Conservation (phyloP, 23 tunicate genomes). For the Ciona savignyi region DNA sequence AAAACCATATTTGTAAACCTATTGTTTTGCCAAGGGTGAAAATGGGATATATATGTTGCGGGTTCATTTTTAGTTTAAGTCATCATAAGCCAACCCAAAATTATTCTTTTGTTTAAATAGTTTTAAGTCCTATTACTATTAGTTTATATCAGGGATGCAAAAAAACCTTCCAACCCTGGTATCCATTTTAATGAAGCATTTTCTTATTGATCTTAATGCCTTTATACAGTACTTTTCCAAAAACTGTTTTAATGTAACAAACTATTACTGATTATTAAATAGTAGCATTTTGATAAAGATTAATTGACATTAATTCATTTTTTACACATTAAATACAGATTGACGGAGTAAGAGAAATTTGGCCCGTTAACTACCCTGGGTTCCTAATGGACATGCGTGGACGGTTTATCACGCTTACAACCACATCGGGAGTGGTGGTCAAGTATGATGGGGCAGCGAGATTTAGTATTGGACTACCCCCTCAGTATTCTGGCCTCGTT, state of each 20-base stretch:
- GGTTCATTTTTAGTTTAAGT: too few relatives aligned
- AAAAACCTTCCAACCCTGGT: too few relatives aligned
- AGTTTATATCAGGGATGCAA: too few relatives aligned
- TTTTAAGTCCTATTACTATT: too few relatives aligned
- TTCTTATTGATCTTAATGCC: too few relatives aligned
- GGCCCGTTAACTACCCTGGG: conserved; percentile 12
- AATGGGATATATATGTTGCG: too few relatives aligned
- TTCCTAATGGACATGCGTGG: conserved; percentile 15
- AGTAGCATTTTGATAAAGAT: not conserved
- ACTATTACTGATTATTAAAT: not conserved
- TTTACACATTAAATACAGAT: conserved; percentile 4
- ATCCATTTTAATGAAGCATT: too few relatives aligned
- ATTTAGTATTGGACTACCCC: conserved; percentile 18
- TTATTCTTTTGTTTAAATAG: too few relatives aligned
- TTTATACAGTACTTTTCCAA: not conserved
- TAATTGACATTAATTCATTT: conserved; percentile 5
- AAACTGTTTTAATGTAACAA: not conserved
- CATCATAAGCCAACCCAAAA: too few relatives aligned
- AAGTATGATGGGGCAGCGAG: conserved; percentile 16
- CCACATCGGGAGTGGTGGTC: conserved; percentile 10
- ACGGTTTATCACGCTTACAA: conserved; percentile 5
- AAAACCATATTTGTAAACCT: too few relatives aligned
- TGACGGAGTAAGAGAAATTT: conserved; percentile 8
- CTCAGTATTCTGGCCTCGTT: conserved; percentile 4
- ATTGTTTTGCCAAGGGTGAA: too few relatives aligned